These are phyloP conservation scores for Falco novaeseelandiae DNA, from an alignment of 2,797 vertebrate genomes.

Conservation along the genomic window DNA sequence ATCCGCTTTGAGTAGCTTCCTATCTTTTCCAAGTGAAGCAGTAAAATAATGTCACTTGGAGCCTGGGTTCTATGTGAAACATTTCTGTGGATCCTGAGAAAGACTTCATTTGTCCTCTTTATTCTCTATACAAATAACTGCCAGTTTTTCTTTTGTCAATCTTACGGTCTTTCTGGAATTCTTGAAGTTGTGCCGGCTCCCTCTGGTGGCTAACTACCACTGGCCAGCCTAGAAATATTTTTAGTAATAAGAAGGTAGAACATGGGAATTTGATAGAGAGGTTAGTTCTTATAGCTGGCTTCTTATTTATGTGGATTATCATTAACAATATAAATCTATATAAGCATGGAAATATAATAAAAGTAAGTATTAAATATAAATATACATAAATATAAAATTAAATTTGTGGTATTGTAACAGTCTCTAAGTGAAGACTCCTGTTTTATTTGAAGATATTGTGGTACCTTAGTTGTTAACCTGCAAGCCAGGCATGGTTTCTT, in stretches of 20 bases:
- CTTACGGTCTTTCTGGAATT: not conserved
- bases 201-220: constrained; percentile 23
- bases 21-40: not conserved
- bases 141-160: not conserved
- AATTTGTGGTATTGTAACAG: not conserved
- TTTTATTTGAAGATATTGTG: not conserved
- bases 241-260: not conserved
- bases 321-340: not conserved
- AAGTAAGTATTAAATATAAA: not conserved
- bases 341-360: not conserved
- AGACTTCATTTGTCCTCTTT: not conserved
- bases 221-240: not conserved
- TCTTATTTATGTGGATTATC: not conserved
- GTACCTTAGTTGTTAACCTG: not conserved
- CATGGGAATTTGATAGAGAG: fast-evolving
- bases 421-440: not conserved
- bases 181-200: constrained; percentile 31
- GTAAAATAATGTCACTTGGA: not conserved
- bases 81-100: not conserved
- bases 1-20: not conserved
- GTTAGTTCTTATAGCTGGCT: not conserved
- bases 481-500: not conserved
- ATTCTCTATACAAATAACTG: not conserved
- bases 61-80: not conserved
- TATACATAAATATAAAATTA: not conserved